A percentile compares a stretch with the other conserved stretches of the same genome.
Conservation (phyloP, 2,888 invertebrate species). For the Hirudinaria manillensis region DNA sequence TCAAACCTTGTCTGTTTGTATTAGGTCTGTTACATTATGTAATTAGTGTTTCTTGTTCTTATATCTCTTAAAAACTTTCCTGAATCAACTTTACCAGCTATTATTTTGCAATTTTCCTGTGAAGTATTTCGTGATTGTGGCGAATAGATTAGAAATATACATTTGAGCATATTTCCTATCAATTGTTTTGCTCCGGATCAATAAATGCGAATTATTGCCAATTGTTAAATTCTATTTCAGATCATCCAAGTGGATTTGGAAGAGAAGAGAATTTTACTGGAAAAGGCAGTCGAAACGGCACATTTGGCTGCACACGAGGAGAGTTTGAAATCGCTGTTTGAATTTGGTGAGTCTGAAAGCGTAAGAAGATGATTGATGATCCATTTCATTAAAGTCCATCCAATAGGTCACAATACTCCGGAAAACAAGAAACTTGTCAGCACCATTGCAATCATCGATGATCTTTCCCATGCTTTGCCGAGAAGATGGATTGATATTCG, state of each 20-base stretch:
- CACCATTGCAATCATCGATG: not conserved
- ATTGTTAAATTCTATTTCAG: not conserved
- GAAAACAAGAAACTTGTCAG: not conserved
- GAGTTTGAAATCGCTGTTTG: not conserved
- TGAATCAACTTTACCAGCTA: no score
- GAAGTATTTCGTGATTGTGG: no score
- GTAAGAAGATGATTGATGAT: no score
- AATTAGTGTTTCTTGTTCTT: no score
- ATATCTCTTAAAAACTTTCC: no score
- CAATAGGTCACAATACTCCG: not conserved
- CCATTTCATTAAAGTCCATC: no score
- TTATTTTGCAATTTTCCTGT: no score
- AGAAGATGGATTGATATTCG: conserved; percentile 17
- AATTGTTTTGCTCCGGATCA: not conserved
- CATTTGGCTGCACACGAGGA: conserved; percentile 18
- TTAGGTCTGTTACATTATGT: no score
- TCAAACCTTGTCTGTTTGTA: no score
- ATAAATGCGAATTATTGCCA: not conserved
- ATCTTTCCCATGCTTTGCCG: conserved; percentile 2
- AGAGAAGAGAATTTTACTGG: conserved; percentile 19
- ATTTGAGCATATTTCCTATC: no score
- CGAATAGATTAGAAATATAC: no score
- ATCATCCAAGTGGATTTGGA: conserved; percentile 21
- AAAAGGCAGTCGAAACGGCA: conserved; percentile 17
- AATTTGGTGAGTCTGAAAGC: not conserved